These are phyloP conservation scores for Sitophilus oryzae DNA, from an alignment of 1,140 invertebrate species.

Conservation along the genomic window DNA sequence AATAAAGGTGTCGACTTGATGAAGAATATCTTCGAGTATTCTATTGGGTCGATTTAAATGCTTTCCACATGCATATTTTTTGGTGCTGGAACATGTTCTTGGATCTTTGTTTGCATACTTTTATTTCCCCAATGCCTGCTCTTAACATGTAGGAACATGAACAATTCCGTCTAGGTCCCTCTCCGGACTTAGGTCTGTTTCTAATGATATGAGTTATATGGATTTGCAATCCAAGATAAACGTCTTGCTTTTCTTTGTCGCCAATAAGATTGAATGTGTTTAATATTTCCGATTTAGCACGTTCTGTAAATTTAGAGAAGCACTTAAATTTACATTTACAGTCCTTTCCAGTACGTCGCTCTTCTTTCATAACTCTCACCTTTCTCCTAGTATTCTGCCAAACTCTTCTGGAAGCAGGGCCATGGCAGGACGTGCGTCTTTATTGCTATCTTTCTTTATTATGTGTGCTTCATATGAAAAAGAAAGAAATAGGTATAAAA, in stretches of 20 bases:
- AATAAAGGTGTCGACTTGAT: too few relatives aligned
- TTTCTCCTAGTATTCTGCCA: conserved; percentile 10
- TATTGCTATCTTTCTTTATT: too few relatives aligned
- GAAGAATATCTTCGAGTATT: too few relatives aligned
- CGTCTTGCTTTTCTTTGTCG: conserved; percentile 14
- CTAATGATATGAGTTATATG: background rate
- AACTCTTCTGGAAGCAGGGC: conserved; percentile 11
- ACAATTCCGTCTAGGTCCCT: conserved; percentile 2
- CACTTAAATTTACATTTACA: conserved; percentile 13
- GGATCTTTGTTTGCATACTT: too few relatives aligned
- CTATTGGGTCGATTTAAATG: too few relatives aligned
- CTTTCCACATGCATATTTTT: too few relatives aligned
- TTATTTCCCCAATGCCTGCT: too few relatives aligned
- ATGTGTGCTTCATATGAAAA: too few relatives aligned
- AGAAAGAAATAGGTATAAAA: too few relatives aligned
- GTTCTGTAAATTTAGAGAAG: conserved; percentile 8
- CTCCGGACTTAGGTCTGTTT: conserved; percentile 7
- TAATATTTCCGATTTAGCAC: conserved; percentile 7
- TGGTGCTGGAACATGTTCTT: too few relatives aligned
- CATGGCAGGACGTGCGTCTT: conserved; percentile 6
- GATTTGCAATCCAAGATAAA: conserved; percentile 4
- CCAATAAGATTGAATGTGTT: conserved; percentile 10
- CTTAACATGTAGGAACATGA: conserved; percentile 17
- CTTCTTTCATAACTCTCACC: background rate
- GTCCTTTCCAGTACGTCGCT: conserved; percentile 2